Base-by-base conservation (phyloP, 2,888 invertebrate genomes). In the Achlya flavicornis region DNA sequence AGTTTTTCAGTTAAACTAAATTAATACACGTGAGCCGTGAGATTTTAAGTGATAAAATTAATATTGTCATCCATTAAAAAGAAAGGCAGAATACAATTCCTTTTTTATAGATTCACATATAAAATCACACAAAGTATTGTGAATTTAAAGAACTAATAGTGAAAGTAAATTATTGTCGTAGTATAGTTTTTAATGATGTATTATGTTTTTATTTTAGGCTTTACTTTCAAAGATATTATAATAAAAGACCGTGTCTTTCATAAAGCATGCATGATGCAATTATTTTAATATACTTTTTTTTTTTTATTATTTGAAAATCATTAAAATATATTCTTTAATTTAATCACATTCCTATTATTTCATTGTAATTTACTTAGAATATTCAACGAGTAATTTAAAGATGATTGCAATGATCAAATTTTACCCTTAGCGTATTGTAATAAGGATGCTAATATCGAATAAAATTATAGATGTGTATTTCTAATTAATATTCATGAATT, bases 381-480 rank as follows among this genome's bases (percentile, higher is more conserved):
- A 53, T 53, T 19, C 53, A 19, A 8, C 1, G 16, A 8, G 10
- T 53, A 53, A 10, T 53, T 19, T 16, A n/a, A 26, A 26, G 53
- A 53, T 53, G 1, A 53, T 53, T 53, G 16, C 48, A 48, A 16
- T 48, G 53, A 19, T 10, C 16, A 19, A 53, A 53, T 53, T 19
- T 53, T 19, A 19, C 53, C 53, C 19, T 53, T 53, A 53, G 53
- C 19, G 10, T 53, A 14, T 14, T 53, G 53, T 10, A 19, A 10
- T 53, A 53, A 63, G 63, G 58, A 64, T 68, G 64, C 65, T 67
- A 69, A 66, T 70, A 65, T 70, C 66, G 66, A 68, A n/a, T n/a
- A n/a, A n/a, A n/a, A 70, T 66, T 61, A 57, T 57, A 26, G 60
- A 65, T 63, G 64, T 66, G 35, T 14, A 61, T 48, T 41, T 64